phyloP scores from a whole-genome alignment of 2,888 invertebrate species.

The Ochlodes sylvanus region DNA sequence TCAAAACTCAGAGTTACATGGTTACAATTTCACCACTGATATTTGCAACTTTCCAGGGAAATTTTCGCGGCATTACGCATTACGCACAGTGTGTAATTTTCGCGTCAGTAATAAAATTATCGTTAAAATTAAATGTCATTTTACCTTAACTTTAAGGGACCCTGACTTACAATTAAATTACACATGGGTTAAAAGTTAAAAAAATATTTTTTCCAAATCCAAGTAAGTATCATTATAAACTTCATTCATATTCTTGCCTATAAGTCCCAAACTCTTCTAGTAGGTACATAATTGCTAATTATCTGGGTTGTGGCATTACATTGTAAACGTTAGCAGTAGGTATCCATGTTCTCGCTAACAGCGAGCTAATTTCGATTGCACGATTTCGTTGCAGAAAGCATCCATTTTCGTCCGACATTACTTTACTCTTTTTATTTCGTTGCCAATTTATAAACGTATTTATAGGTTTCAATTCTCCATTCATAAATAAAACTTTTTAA shows the following conservation, averaged over 20 bases:
- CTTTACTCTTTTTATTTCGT: not conserved
- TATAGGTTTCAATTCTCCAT: no score
- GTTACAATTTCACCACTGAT: not conserved
- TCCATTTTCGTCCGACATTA: not conserved
- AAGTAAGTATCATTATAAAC: no score
- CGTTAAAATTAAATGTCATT: not conserved
- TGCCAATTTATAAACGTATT: no score
- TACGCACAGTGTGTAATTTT: not conserved
- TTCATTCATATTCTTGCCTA: no score
- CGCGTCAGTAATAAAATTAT: not conserved
- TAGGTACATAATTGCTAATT: not conserved
- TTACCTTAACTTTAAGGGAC: no score
- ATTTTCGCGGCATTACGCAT: not conserved
- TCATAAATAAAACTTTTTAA: no score
- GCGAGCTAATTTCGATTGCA: conserved; percentile 45
- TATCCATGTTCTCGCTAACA: conserved; percentile 45
- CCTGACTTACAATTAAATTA: no score
- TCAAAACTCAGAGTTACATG: not conserved
- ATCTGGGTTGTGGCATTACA: conserved; percentile 4
- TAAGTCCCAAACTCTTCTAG: not conserved
- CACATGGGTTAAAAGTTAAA: no score
- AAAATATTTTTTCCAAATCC: no score
- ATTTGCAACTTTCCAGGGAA: not conserved
- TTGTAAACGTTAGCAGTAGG: not conserved
- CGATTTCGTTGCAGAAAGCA: conserved; percentile 23